Evolutionary conservation across 2,113 vertebrate species (phyloP), one percentile per base, ranked within the genome.

Genomic region (Addax nasomaculatus): DNA sequence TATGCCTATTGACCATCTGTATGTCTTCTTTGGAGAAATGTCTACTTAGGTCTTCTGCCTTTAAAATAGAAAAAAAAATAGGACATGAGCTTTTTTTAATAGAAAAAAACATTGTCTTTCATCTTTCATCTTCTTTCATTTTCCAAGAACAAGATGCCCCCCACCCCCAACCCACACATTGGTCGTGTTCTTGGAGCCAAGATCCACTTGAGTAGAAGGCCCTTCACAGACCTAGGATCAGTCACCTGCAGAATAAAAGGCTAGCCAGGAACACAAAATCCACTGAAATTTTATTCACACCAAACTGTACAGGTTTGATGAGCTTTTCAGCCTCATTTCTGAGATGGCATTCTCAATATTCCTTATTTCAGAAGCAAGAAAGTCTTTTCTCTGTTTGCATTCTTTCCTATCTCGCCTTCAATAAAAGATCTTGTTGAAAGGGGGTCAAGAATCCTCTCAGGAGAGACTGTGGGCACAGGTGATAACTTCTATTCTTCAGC

Each of bases 121-220:
- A 1, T 70, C n/a, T 67, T 67, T 36, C 64, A 70, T 36, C n/a
- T 67, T 84, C 78, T 55, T 62, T 51, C 60, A 83, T 23, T 53
- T 85, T 45, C 30, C 17, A 29, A 60, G 84, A 80, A 14, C 14
- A 47, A 19, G 33, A 3, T 16, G 2, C 4, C 5, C 14, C 15
- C 27, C 3, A 11, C 2, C 84, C 11, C 5, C 2, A 53, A 19
- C 1, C 1, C 67, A 70, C 0, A 2, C 10, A 23, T 6, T 45
- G 27, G 13, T 19, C 0, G 27, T 70, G 29, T 58, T 21, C n/a
- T 47, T 45, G 25, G 43, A 85, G 43, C 36, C 12, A 29, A 15
- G 51, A 51, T 17, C 39, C 29, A 7, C 23, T 55, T 62, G 36
- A 30, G 17, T 25, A 8, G 14, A 3, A 39, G 19, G 36, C 1